These are phyloP conservation scores for Pseudochaenichthys georgianus DNA, from an alignment of 2,797 vertebrate species.

Conservation along the genomic window DNA sequence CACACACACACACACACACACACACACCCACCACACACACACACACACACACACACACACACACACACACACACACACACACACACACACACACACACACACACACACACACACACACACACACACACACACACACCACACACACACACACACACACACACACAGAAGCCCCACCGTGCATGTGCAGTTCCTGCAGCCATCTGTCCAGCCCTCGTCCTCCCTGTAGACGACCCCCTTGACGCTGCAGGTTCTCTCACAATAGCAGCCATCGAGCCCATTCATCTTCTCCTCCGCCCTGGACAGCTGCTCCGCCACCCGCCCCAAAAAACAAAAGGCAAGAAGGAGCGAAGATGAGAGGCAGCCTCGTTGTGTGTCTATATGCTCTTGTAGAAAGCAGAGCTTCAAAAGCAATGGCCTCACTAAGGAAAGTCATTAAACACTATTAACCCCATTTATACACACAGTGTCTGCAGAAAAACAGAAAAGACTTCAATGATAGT, in stretches of 20 bases:
- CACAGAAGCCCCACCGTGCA: conserved; percentile 89
- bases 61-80: too few species aligned
- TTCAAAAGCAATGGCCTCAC: conserved; percentile 28
- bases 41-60: too few species aligned
- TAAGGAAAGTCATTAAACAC: conserved; percentile 37
- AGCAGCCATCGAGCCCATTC: conserved; percentile 97
- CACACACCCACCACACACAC: too few species aligned
- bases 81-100: too few species aligned
- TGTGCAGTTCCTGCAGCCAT: conserved; percentile 98
- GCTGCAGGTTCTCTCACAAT: conserved; percentile 96
- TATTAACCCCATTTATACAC: conserved; percentile 35
- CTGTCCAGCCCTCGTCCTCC: conserved; percentile 95
- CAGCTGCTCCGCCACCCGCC: conserved; percentile 83
- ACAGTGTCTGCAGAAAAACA: conserved; percentile 24
- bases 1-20: too few species aligned
- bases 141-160: conserved; percentile 25
- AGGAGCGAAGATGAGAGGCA: conserved; percentile 51
- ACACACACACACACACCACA: conserved; percentile 7
- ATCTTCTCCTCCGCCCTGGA: conserved; percentile 97
- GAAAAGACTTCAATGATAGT: conserved; percentile 31
- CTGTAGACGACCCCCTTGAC: conserved; percentile 93
- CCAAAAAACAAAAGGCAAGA: conserved; percentile 43
- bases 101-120: too few species aligned
- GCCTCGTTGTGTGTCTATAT: conserved; percentile 40
- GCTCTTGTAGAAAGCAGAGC: conserved; percentile 22